Conservation (phyloP, 64 coral and sea anemone genomes). For the Actinia equina region DNA sequence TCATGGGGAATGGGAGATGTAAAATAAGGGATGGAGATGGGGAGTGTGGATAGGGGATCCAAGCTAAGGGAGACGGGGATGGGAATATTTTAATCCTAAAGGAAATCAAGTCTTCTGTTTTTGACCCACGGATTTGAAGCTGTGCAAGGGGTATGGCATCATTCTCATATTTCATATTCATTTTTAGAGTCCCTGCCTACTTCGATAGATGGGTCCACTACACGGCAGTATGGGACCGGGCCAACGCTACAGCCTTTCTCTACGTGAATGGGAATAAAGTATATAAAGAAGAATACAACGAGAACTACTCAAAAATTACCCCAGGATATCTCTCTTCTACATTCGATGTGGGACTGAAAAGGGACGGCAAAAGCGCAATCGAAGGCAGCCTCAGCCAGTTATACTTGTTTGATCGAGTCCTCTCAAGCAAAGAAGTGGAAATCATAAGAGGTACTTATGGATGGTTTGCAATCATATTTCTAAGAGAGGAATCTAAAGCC, state of each 20-base stretch:
- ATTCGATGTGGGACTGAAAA: neutral
- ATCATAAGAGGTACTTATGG: neutral
- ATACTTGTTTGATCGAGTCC: neutral
- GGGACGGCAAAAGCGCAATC: neutral
- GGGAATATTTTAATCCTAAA: too few relatives aligned
- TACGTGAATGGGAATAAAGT: neutral
- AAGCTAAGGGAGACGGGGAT: too few relatives aligned
- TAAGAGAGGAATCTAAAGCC: too few relatives aligned
- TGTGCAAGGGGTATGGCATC: too few relatives aligned
- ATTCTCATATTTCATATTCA: neutral
- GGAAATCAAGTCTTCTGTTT: too few relatives aligned
- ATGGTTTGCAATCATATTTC: too few relatives aligned
- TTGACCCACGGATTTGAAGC: too few relatives aligned
- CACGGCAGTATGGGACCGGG: neutral
- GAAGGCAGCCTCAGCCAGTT: neutral
- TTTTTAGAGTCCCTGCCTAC: neutral
- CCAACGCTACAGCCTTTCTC: neutral
- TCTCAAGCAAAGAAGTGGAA: neutral
- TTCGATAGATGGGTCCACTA: neutral
- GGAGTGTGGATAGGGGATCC: too few relatives aligned
- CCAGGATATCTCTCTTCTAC: neutral
- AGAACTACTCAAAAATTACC: neutral
- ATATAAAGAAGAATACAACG: neutral
- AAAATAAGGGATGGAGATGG: too few relatives aligned
- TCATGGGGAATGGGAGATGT: too few relatives aligned